Base-by-base conservation (phyloP, 2,113 vertebrate species). In the Spheniscus mendiculus region DNA sequence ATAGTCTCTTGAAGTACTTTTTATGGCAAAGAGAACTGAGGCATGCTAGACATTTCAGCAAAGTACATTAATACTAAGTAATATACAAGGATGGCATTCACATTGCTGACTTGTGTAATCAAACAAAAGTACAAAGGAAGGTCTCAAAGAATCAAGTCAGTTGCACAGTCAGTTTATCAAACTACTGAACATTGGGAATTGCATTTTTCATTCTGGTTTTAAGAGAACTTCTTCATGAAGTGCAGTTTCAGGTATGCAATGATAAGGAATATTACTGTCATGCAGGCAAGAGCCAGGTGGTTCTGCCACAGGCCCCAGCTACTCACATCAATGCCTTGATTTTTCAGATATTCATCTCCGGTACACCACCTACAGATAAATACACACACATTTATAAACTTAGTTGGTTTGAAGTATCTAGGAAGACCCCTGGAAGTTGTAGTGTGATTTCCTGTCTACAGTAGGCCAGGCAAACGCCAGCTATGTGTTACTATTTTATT, bases 291-390 rank as follows among this genome's bases (percentile, higher is more conserved):
- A 32, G 99, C 99, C 66, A 99, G 4, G 13, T 99, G 98, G 78
- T 99, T 99, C 98, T 97, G 98, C 99, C 99, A 99, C 34, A 99
- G 89, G 8, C 98, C 99, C 99, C 99, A 99, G 10, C 42, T 2
- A 11, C 98, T 98, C 3, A 38, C 58, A 4, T 99, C 97, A 0
- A 99, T 98, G 7, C 99, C 99, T 96, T 99, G 99, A 1, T 29
- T 66, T 7, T 2, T 0, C 97, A 99, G 97, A 38, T 98, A 98
- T 0, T 95, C 78, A 30, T 99, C 98, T 9, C 99, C 99, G 0
- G 97, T 97, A n/a, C 98, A 99, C 7, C 87, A 91, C 21, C 99
- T 99, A 45, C 4, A 29, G 91, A 65, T 11, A 77, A 84, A 83
- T 0, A 59, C 40, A 84, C 15, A 59, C 26, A 67, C 23, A 38